These are phyloP conservation scores for Melospiza melodia DNA, from an alignment of 2,113 vertebrate species.

Conservation along the genomic window DNA sequence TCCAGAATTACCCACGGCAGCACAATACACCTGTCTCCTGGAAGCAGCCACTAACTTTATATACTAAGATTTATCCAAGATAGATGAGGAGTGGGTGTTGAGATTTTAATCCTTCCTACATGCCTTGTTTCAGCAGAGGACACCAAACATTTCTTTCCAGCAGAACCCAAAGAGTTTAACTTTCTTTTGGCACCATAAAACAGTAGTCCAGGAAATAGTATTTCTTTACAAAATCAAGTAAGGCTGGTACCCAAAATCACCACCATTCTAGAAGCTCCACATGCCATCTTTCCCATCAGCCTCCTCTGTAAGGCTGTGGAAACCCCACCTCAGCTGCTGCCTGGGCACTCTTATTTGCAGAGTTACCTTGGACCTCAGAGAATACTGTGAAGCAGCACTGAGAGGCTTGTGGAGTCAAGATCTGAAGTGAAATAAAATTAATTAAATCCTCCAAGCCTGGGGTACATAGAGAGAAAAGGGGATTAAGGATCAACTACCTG, in stretches of 20 bases:
- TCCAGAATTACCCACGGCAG: not conserved
- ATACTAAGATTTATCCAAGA: not conserved
- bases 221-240: not conserved
- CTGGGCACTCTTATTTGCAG: not conserved
- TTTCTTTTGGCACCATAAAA: not conserved
- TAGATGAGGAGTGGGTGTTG: not conserved
- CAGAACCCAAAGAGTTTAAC: not conserved
- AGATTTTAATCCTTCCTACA: not conserved
- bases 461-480: not conserved
- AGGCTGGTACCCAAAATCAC: not conserved
- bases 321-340: not conserved
- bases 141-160: not conserved
- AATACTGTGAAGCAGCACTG: not conserved
- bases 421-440: not conserved
- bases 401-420: not conserved
- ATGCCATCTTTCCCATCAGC: not conserved
- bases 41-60: not conserved
- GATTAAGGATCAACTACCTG: not conserved
- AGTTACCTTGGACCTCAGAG: not conserved
- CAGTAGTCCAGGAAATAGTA: not conserved
- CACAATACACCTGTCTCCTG: not conserved
- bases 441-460: not conserved
- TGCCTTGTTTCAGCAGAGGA: not conserved
- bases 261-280: not conserved
- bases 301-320: not conserved